phyloP scores from a whole-genome alignment of 2,113 vertebrate genomes.

The Xiphophorus maculatus region DNA sequence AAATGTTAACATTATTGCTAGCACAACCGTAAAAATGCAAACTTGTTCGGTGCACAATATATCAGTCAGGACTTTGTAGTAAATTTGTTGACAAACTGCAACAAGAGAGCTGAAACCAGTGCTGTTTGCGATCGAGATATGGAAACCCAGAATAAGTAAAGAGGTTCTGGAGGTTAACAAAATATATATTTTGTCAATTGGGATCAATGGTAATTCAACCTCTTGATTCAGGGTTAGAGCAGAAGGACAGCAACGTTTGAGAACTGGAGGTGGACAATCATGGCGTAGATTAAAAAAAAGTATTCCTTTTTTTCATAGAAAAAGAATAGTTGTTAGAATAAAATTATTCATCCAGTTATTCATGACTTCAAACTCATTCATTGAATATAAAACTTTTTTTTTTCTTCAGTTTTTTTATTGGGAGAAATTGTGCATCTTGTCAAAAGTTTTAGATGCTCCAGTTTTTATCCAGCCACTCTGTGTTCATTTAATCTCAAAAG shows the following conservation, averaged over 20 bases:
- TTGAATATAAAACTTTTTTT: not conserved
- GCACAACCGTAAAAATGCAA: too few species aligned
- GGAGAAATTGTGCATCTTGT: not conserved
- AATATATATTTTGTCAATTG: too few species aligned
- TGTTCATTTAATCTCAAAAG: not conserved
- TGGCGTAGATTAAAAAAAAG: too few species aligned
- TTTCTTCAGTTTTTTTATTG: not conserved
- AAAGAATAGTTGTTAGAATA: not conserved
- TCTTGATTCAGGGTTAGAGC: too few species aligned
- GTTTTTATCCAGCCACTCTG: not conserved
- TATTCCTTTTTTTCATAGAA: not conserved
- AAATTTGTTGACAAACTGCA: not conserved
- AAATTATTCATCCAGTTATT: not conserved
- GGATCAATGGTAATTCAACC: too few species aligned
- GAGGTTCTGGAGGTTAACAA: too few species aligned
- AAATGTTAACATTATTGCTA: too few species aligned
- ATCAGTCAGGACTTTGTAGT: not conserved
- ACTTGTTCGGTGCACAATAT: not conserved
- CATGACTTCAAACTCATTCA: not conserved
- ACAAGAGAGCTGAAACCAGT: not conserved
- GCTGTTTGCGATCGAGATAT: not conserved
- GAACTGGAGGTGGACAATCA: too few species aligned
- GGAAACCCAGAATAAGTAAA: too few species aligned
- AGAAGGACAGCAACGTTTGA: too few species aligned
- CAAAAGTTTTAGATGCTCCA: not conserved